phyloP scores from a whole-genome alignment of 2,888 invertebrate species.

The Drosophila melanosoma region DNA sequence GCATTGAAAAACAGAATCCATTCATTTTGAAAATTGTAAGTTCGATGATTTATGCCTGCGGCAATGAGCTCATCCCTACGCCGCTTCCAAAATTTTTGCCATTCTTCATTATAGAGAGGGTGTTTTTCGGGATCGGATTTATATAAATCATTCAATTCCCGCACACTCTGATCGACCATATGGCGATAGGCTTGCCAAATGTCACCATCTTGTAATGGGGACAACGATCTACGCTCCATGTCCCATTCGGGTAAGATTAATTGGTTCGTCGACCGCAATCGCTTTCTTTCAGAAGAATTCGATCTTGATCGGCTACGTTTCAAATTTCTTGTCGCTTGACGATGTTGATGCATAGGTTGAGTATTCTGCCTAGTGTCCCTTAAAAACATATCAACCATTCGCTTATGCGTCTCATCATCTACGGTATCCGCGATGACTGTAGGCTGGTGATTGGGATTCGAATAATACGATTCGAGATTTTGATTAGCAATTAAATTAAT shows the following conservation, averaged over 20 bases:
- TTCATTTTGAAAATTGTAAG: conserved; percentile 93
- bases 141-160: conserved; percentile 75
- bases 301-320: conserved; percentile 57
- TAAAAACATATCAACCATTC: conserved; percentile 82
- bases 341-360: conserved; percentile 12
- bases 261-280: conserved; percentile 10
- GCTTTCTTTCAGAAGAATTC: conserved; percentile 40
- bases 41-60: conserved; percentile 87
- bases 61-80: conserved; percentile 89
- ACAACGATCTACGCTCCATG: conserved; percentile 70
- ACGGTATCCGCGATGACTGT: conserved; percentile 30
- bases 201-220: conserved; percentile 78
- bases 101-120: conserved; percentile 93
- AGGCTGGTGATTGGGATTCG: neutral
- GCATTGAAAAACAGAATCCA: conserved; percentile 94
- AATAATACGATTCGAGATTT: neutral
- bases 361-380: conserved; percentile 58
- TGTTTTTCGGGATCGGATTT: conserved; percentile 92
- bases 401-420: conserved; percentile 82
- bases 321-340: conserved; percentile 12
- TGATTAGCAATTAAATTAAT: neutral
- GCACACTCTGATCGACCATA: conserved; percentile 76
- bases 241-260: conserved; percentile 51
- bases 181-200: conserved; percentile 83
- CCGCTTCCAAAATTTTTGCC: conserved; percentile 95